These are phyloP conservation scores for Novumbra hubbsi DNA, from an alignment of 2,797 vertebrate genomes.

Conservation along the genomic window DNA sequence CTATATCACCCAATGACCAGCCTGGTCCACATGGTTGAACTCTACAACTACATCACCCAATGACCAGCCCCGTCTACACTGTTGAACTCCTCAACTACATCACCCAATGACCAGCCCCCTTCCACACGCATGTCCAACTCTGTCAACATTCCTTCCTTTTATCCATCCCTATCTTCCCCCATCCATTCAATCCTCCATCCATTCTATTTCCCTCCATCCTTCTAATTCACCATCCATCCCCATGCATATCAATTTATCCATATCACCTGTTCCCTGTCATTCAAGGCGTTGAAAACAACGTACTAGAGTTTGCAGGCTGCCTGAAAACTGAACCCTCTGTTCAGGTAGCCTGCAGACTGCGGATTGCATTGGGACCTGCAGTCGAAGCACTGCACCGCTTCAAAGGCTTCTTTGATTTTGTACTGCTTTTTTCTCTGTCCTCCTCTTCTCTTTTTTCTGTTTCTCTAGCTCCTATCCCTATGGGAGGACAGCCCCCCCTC, in stretches of 20 bases:
- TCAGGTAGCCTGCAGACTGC: slow-evolving; percentile 23
- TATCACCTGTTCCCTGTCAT: neutral
- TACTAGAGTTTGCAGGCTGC: too few relatives aligned
- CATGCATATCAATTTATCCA: slow-evolving; percentile 32
- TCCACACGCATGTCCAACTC: neutral
- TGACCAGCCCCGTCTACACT: neutral
- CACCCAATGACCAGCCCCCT: neutral
- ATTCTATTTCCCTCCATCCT: neutral
- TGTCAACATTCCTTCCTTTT: neutral
- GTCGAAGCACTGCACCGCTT: slow-evolving; percentile 48
- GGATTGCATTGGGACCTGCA: slow-evolving; percentile 23
- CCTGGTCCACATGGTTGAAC: too few relatives aligned
- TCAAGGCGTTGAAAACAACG: neutral
- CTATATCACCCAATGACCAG: too few relatives aligned
- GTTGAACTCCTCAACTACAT: neutral
- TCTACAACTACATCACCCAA: neutral
- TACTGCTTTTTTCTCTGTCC: slow-evolving; percentile 7
- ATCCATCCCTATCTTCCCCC: neutral
- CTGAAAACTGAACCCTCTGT: neutral
- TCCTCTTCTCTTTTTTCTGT: slow-evolving; percentile 10
- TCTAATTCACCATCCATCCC: neutral
- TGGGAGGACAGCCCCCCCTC: too few relatives aligned
- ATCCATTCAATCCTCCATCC: neutral
- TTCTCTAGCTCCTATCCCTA: slow-evolving; percentile 3
- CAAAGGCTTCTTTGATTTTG: slow-evolving; percentile 66